Evolutionary conservation across 2,113 vertebrate species (phyloP), one percentile per base, ranked within the genome.

Genomic region (Microtus ochrogaster): DNA sequence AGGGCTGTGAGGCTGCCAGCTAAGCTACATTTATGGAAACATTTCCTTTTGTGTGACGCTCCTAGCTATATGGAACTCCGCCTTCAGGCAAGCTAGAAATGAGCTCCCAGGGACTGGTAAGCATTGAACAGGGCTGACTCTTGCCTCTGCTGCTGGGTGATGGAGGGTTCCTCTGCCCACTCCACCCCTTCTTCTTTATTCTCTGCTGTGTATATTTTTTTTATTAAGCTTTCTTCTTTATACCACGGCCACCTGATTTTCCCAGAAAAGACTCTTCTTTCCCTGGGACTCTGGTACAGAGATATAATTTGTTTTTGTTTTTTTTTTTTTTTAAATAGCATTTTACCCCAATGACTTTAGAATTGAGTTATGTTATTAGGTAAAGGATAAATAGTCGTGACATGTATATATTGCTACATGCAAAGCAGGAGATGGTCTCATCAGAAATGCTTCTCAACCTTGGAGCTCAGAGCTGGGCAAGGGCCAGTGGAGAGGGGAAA

Each of bases 61-160:
- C 21, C 0, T 22, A 9, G 0, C 76, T 95, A 96, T 70, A 28
- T 13, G 76, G 41, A 7, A 2, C 33, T 61, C 44, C 72, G 77
- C 81, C 85, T 96, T 13, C 78, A 73, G 70, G 92, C 44, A 81
- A 96, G 24, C 74, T 21, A 0, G 61, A 81, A 41, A 78, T 83
- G 65, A 81, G 66, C 82, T 92, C 92, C 88, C 74, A 39, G 92
- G 55, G 89, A 96, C 91, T 96, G 36, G 61, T 96, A 95, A 55
- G 93, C 90, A 87, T 65, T 0, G 44, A 97, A 76, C 82, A 74
- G 22, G 52, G 12, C 0, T 0, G 3, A 73, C 94, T 81, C 90
- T 92, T 44, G 55, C 94, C 95, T 89, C 91, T 39, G 0, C 91
- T 66, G 24, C 90, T 87, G 79, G 52, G 39, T 39, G 77, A 4